Evolutionary conservation across 1,140 invertebrate species (phyloP).

Genomic region (Zophobas morio): DNA sequence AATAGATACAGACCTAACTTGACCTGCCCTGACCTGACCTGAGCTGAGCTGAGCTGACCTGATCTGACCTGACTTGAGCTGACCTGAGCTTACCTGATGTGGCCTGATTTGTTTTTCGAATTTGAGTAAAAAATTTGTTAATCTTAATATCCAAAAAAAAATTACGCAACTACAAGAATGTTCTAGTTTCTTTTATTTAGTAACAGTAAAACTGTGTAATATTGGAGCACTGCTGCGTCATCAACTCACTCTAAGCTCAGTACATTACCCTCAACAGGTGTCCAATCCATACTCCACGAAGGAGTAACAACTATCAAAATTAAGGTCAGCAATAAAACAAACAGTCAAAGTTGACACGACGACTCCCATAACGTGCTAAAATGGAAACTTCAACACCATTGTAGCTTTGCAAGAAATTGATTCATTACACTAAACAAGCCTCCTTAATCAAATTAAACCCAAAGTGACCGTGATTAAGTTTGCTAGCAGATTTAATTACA

Average conservation of each 20-base stretch:
- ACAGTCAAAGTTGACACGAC: slow-evolving; percentile 15
- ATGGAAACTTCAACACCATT: background rate
- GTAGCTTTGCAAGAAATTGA: slow-evolving; percentile 1
- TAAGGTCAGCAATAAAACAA: slow-evolving; percentile 35
- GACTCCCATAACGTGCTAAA: background rate
- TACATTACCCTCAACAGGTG: slow-evolving; percentile 21
- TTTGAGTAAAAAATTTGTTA: too few species aligned
- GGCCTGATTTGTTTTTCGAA: too few species aligned
- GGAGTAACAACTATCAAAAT: slow-evolving; percentile 29
- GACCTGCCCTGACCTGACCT: too few species aligned
- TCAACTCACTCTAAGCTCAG: background rate
- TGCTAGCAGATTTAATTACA: slow-evolving; percentile 8
- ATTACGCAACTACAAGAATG: too few species aligned
- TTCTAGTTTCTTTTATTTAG: background rate
- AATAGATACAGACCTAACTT: too few species aligned
- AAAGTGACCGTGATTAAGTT: background rate
- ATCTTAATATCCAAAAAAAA: too few species aligned
- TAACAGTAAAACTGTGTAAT: too few species aligned
- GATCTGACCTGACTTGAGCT: too few species aligned
- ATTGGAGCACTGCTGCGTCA: background rate
- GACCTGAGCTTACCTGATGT: too few species aligned
- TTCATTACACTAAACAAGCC: slow-evolving; percentile 1
- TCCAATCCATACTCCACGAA: background rate
- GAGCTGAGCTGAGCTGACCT: too few species aligned
- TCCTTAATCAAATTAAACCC: slow-evolving; percentile 6